Percentiles rank a stretch among this genome's conserved stretches.
phyloP scores from a whole-genome alignment of 2,113 vertebrate species.

The Microtus pennsylvanicus region DNA sequence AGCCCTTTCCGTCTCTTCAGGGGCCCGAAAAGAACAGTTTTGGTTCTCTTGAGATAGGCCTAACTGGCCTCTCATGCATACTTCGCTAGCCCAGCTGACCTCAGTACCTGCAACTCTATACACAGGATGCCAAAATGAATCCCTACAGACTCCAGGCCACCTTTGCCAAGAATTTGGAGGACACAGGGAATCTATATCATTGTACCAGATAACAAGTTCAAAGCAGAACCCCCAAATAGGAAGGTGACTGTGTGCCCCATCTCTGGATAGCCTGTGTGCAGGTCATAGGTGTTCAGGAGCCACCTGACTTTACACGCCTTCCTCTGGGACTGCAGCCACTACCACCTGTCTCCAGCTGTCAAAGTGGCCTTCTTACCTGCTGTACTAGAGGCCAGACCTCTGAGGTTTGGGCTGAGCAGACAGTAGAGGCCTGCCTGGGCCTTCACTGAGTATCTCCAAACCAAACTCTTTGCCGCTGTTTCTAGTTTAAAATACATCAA shows the following conservation, averaged over 20 bases:
- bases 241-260: neutral
- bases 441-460: neutral
- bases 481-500: neutral
- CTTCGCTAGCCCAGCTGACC: neutral
- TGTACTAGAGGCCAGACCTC: neutral
- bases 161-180: neutral
- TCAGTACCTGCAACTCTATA: neutral
- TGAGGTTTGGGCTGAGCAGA: neutral
- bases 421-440: neutral
- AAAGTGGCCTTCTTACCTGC: neutral
- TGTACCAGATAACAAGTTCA: neutral
- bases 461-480: neutral
- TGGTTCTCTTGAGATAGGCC: neutral
- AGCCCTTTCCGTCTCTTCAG: neutral
- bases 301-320: neutral
- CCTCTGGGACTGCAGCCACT: neutral
- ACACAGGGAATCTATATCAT: neutral
- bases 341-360: neutral
- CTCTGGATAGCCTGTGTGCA: neutral
- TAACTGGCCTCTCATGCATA: neutral
- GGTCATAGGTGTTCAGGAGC: neutral
- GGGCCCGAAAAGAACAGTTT: neutral
- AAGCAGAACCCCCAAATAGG: neutral
- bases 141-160: neutral
- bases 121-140: neutral